phyloP scores from a whole-genome alignment of 2,113 vertebrate genomes.

The Periophthalmus modestus region DNA sequence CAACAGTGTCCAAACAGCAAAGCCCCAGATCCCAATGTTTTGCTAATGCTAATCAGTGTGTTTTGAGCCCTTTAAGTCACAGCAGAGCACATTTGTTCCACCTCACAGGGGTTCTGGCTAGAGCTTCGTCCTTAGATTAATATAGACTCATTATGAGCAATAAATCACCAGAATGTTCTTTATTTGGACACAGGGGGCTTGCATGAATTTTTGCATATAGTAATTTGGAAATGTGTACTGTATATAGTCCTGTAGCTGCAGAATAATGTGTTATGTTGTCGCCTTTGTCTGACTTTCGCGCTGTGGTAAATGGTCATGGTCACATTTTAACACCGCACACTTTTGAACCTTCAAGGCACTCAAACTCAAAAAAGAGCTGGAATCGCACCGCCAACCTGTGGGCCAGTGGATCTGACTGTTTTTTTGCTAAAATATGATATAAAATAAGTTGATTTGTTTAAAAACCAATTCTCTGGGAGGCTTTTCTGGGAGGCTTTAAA shows the following conservation, averaged over 20 bases:
- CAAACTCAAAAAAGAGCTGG: too few relatives aligned
- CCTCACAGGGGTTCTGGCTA: conserved; percentile 25
- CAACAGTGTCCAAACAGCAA: conserved; percentile 20
- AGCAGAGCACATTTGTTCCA: conserved; percentile 27
- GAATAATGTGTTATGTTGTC: background rate
- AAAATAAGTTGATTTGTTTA: too few relatives aligned
- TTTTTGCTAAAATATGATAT: too few relatives aligned
- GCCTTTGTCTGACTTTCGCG: too few relatives aligned
- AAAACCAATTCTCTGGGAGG: too few relatives aligned
- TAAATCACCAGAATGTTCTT: conserved; percentile 31
- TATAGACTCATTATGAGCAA: conserved; percentile 20
- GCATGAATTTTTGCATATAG: background rate
- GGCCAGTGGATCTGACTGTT: too few relatives aligned
- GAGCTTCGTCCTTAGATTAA: conserved; percentile 4
- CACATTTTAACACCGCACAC: too few relatives aligned
- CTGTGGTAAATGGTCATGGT: too few relatives aligned
- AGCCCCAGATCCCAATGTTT: conserved; percentile 12
- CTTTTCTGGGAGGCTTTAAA: too few relatives aligned
- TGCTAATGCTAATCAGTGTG: conserved; percentile 36
- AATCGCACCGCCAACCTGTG: too few relatives aligned
- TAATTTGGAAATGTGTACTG: background rate
- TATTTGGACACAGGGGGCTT: conserved; percentile 7
- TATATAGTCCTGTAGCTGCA: background rate
- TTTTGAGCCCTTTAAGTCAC: conserved; percentile 17
- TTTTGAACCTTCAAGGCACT: too few relatives aligned